Evolutionary conservation across 2,113 vertebrate species (phyloP).

Genomic region (Ursus arctos): DNA sequence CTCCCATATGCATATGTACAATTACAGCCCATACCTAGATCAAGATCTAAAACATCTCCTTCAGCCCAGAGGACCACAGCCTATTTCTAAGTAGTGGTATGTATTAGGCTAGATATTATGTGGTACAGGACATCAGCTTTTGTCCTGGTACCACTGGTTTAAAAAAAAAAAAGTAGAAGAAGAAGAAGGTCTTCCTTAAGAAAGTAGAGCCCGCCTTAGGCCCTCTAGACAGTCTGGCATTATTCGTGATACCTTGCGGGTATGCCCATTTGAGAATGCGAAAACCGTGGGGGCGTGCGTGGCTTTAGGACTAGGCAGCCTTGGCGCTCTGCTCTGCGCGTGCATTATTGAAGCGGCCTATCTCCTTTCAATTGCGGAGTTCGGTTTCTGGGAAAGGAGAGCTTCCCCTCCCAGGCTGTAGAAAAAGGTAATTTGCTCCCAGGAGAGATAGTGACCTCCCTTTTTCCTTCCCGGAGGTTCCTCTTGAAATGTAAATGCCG

Average conservation of each 20-base stretch:
- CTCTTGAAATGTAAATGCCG: slow-evolving; percentile 82
- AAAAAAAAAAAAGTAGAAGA: not conserved
- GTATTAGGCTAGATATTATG: not conserved
- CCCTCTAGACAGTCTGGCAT: not conserved
- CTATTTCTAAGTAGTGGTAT: not conserved
- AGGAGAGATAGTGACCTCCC: slow-evolving; percentile 60
- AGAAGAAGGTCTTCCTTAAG: not conserved
- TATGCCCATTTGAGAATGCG: not conserved
- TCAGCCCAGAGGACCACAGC: not conserved
- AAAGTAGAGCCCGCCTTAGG: not conserved
- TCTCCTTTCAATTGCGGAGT: slow-evolving; percentile 86
- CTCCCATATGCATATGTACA: not conserved
- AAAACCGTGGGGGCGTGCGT: not conserved
- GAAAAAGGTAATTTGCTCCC: slow-evolving; percentile 66
- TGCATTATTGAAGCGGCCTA: slow-evolving; percentile 89
- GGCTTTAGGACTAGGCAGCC: slow-evolving; percentile 41
- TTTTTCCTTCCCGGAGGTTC: slow-evolving; percentile 63
- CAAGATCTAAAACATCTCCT: not conserved
- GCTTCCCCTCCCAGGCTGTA: slow-evolving; percentile 67
- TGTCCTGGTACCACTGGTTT: not conserved
- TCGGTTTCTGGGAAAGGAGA: slow-evolving; percentile 85
- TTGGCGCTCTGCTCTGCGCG: not conserved
- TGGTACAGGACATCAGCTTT: not conserved
- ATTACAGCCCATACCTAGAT: not conserved
- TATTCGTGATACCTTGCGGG: not conserved